Conservation (phyloP, 1,140 invertebrate genomes). For the Phymastichus coffea region DNA sequence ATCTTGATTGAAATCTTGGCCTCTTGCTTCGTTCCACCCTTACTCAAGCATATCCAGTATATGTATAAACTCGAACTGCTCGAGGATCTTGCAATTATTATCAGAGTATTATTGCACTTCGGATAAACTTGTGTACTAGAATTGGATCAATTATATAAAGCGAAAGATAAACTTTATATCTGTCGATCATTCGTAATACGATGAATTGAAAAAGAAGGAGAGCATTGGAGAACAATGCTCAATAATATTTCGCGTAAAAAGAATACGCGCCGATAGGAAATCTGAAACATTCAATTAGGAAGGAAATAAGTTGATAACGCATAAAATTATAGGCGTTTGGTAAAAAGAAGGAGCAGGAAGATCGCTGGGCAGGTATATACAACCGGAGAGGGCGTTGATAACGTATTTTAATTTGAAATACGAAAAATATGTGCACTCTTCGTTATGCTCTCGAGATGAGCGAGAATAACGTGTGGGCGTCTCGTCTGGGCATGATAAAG, state of each 20-base stretch:
- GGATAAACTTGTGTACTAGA: not conserved
- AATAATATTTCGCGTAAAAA: no score
- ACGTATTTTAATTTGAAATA: constrained; percentile 3
- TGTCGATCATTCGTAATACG: no score
- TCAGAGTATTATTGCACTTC: constrained; percentile 14
- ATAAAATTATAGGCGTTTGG: no score
- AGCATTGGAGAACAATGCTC: no score
- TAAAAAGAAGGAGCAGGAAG: no score
- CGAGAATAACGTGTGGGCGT: not conserved
- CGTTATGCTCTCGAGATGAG: constrained; percentile 1
- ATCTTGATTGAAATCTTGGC: constrained; percentile 28
- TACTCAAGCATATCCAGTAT: not conserved
- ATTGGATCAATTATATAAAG: constrained; percentile 17
- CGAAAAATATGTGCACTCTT: constrained; percentile 7
- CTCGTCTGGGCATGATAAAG: constrained; percentile 19
- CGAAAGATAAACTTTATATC: no score
- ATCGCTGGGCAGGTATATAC: no score
- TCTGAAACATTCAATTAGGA: no score
- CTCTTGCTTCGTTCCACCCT: constrained; percentile 2
- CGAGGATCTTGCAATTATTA: constrained; percentile 15
- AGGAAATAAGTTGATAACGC: no score
- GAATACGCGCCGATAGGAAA: no score
- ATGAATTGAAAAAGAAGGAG: no score
- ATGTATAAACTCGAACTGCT: constrained; percentile 8
- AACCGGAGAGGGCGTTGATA: no score